phyloP scores from a whole-genome alignment of 2,113 vertebrate genomes.

The Dicentrarchus labrax region DNA sequence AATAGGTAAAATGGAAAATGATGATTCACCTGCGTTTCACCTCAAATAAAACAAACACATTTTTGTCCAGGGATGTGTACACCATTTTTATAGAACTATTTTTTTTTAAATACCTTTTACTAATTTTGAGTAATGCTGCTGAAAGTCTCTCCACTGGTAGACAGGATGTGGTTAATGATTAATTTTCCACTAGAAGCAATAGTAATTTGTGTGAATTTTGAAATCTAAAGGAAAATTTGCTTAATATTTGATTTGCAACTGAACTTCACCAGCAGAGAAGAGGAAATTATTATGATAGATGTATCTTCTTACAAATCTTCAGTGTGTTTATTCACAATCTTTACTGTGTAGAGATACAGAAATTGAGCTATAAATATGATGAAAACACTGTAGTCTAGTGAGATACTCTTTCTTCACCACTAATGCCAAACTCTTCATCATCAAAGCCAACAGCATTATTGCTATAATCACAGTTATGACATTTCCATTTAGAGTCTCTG shows the following conservation, averaged over 20 bases:
- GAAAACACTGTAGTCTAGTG: neutral
- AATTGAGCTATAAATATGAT: neutral
- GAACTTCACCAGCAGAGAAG: conserved; percentile 9
- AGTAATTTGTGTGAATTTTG: neutral
- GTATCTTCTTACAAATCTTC: neutral
- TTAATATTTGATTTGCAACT: neutral
- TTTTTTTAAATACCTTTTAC: neutral
- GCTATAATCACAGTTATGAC: neutral
- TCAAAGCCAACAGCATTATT: neutral
- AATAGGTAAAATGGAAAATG: too few relatives aligned
- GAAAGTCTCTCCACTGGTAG: neutral
- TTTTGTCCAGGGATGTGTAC: neutral
- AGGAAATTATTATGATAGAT: neutral
- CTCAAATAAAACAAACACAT: neutral
- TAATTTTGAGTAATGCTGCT: neutral
- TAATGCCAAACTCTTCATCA: neutral
- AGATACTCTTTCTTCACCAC: neutral
- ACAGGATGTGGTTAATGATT: neutral
- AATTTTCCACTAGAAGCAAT: conserved; percentile 11
- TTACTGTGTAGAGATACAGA: neutral
- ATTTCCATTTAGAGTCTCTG: conserved; percentile 14
- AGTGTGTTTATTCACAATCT: neutral
- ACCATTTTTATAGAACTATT: neutral
- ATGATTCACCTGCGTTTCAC: too few relatives aligned
- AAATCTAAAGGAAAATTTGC: neutral